phyloP scores from a whole-genome alignment of 2,888 invertebrate genomes.

The Agrochola macilenta region DNA sequence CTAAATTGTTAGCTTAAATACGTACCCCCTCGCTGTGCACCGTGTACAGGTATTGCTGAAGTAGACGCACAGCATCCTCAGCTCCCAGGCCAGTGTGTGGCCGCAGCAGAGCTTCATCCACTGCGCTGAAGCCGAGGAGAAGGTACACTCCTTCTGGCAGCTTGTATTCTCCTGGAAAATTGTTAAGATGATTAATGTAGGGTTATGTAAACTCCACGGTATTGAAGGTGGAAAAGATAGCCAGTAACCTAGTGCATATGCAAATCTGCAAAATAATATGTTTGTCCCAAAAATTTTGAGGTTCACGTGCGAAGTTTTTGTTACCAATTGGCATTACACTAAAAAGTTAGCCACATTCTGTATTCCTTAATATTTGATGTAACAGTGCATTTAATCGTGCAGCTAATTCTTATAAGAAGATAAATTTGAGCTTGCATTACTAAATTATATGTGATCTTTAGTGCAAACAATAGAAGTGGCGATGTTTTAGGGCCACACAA shows the following conservation, averaged over 20 bases:
- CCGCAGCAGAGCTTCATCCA: slow-evolving; percentile 95
- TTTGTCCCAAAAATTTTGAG: neutral
- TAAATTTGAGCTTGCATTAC: slow-evolving; percentile 5
- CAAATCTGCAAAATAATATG: neutral
- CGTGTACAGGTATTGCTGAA: slow-evolving; percentile 94
- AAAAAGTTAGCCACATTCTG: neutral
- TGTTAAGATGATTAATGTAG: neutral
- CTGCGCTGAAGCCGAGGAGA: slow-evolving; percentile 96
- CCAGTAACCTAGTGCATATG: slow-evolving; percentile 1
- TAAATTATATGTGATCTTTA: slow-evolving; percentile 5
- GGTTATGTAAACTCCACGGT: neutral
- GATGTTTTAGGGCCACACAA: neutral
- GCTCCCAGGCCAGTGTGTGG: slow-evolving; percentile 96
- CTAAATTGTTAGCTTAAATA: neutral
- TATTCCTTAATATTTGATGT: neutral
- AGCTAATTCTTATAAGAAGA: neutral
- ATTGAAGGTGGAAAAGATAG: neutral
- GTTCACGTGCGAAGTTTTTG: neutral
- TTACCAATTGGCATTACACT: neutral
- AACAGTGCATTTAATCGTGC: slow-evolving; percentile 28
- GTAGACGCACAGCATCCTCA: slow-evolving; percentile 95
- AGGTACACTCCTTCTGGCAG: slow-evolving; percentile 96
- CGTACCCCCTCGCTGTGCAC: slow-evolving; percentile 92
- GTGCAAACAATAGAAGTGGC: neutral
- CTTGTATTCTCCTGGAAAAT: slow-evolving; percentile 92